Evolutionary conservation across 2,888 invertebrate genomes (phyloP).

Genomic region (Acanthosepion pharaonis): DNA sequence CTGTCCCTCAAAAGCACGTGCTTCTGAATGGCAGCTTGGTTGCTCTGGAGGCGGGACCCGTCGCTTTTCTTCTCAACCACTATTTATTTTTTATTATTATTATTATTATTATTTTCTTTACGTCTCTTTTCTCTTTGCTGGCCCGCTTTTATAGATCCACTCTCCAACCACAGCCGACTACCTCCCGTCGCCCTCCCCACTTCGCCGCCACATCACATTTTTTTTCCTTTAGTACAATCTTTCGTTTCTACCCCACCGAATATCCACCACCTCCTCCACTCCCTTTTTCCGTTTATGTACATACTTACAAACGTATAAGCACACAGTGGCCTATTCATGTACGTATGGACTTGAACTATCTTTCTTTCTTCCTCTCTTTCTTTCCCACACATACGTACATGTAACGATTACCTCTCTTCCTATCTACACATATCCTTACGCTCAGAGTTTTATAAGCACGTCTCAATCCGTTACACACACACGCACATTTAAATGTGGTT

Average conservation of each 20-base stretch:
- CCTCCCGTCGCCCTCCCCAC: conserved; percentile 24
- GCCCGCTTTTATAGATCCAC: neutral
- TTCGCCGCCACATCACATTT: neutral
- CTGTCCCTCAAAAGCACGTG: conserved; percentile 40
- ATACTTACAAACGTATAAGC: neutral
- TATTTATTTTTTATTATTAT: conserved; percentile 22
- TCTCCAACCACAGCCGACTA: neutral
- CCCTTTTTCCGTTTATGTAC: neutral
- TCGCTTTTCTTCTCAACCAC: neutral
- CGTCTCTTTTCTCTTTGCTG: neutral
- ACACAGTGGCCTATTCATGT: neutral
- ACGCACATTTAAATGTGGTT: neutral
- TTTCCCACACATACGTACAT: neutral
- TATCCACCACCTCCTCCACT: neutral
- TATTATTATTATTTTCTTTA: neutral
- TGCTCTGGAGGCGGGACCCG: neutral
- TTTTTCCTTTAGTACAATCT: conserved; percentile 6
- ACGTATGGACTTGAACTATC: neutral
- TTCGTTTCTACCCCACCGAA: neutral
- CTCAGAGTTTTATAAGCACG: neutral
- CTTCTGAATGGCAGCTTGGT: neutral
- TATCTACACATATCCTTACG: neutral
- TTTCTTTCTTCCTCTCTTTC: neutral
- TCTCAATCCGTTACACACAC: conserved; percentile 8
- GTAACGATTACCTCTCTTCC: neutral